A percentile compares a stretch with the other conserved stretches of the same genome.
Evolutionary conservation across 2,113 vertebrate species (phyloP).

Genomic region (Lates calcarifer): DNA sequence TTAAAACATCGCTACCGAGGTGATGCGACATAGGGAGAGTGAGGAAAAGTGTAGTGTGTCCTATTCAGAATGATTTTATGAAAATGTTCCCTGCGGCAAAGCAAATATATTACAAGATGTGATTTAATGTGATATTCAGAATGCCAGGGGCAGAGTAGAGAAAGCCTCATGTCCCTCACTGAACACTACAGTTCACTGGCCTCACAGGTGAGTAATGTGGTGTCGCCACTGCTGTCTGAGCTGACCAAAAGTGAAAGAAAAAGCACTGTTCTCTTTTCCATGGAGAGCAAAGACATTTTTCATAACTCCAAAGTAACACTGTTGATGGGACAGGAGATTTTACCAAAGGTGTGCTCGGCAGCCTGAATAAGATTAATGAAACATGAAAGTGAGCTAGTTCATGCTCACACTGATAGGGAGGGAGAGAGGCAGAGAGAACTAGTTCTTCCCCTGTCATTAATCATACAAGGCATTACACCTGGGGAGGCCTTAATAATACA

Average conservation of each 20-base stretch:
- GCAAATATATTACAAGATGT: conserved; percentile 16
- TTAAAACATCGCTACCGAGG: neutral
- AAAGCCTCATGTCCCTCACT: conserved; percentile 22
- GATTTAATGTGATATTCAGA: conserved; percentile 31
- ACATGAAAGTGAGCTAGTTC: conserved; percentile 66
- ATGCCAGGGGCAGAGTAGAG: conserved; percentile 1
- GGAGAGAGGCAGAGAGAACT: conserved; percentile 29
- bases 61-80: neutral
- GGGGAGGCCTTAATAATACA: conserved; percentile 50
- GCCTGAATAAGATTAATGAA: conserved; percentile 70
- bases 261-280: conserved; percentile 7
- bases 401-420: conserved; percentile 9
- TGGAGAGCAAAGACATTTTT: conserved; percentile 43
- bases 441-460: conserved; percentile 55
- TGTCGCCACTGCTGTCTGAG: conserved; percentile 6
- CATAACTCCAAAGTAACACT: conserved; percentile 22
- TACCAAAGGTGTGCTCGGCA: conserved; percentile 46
- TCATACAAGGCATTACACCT: conserved; percentile 54
- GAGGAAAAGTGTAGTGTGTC: neutral
- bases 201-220: conserved; percentile 52
- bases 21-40: neutral
- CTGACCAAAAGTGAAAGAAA: conserved; percentile 47
- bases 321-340: conserved; percentile 60
- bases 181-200: conserved; percentile 14
- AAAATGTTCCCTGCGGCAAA: conserved; percentile 8